A percentile compares a stretch with the other conserved stretches of the same genome.
Evolutionary conservation across 1,140 invertebrate species (phyloP).

Genomic region (Thalassaphorura encarpata): DNA sequence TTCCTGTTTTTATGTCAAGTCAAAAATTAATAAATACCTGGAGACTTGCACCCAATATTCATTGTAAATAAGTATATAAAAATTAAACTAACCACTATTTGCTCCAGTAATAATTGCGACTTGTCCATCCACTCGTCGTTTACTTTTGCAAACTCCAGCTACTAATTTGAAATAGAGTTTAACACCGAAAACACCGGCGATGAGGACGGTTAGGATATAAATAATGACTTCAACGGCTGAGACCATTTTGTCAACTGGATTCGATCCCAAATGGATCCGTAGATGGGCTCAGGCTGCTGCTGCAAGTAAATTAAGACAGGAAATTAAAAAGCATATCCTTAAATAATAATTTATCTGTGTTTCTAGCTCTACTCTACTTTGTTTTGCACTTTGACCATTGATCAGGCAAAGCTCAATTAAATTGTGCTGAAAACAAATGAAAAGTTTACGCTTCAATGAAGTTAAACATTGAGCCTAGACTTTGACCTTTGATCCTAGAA

Average conservation of each 20-base stretch:
- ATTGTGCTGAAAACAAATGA: no score
- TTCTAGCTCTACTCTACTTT: no score
- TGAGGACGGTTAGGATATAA: neutral
- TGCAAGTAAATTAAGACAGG: neutral
- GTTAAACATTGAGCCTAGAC: no score
- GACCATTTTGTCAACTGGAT: neutral
- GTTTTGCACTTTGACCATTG: no score
- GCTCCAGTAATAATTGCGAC: conserved; percentile 48
- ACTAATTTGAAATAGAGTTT: conserved; percentile 39
- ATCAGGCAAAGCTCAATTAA: no score
- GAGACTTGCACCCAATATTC: neutral
- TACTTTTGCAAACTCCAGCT: conserved; percentile 42
- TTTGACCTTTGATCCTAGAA: no score
- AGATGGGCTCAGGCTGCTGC: neutral
- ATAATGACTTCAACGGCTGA: neutral
- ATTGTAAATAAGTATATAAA: no score
- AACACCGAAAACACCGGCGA: conserved; percentile 24
- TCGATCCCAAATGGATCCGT: neutral
- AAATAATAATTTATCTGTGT: neutral
- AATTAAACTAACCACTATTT: conserved; percentile 39
- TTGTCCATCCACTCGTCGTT: conserved; percentile 43
- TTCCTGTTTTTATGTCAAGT: conserved; percentile 34
- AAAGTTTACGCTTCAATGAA: no score
- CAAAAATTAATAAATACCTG: neutral
- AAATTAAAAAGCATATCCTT: neutral